Evolutionary conservation across 2,888 invertebrate species (phyloP), one percentile per base, ranked within the genome.

Genomic region (Andricus curvator): DNA sequence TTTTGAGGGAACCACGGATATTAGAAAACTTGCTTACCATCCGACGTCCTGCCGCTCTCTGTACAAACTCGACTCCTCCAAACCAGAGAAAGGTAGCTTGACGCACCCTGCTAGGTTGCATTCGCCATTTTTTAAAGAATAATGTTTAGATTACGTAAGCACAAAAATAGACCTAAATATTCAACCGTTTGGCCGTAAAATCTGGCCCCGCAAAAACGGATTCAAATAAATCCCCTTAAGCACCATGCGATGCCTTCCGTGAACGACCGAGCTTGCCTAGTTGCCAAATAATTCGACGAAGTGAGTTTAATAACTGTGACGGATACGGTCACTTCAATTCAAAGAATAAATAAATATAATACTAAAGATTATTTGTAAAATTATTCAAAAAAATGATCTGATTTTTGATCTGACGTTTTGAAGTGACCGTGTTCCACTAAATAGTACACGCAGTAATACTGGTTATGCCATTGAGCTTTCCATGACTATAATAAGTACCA

Each of bases 181-280:
- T 37, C 9, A 37, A 37, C 37, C 8, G 37, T 37, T 37, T 9
- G 37, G 9, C 37, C 37, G 37, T 37, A 37, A 37, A 37, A 37
- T 37, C 1, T 9, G 37, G 9, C 1, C 8, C 37, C 37, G 37
- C 1, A 37, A 37, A 37, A 37, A 37, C 37, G 37, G 9, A 8
- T 37, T 37, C 9, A 37, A 37, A 37, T 37, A 37, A 37, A 37
- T 37, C 37, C 37, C 8, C 9, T 37, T 37, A 88, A 90, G 90
- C 91, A 90, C 91, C 91, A 89, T 90, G 92, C 92, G 92, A 92
- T 92, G 92, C 92, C 92, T 92, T 92, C 91, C 92, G 92, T 92
- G 92, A 92, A 92, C 91, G 91, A 92, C 92, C 92, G 92, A 92
- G 92, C 92, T 92, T 92, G 92, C 88, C 88, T 89, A 89, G 88